Percentiles rank a stretch among this genome's conserved stretches.
phyloP scores from a whole-genome alignment of 2,113 vertebrate genomes.

The Lepisosteus osseus region DNA sequence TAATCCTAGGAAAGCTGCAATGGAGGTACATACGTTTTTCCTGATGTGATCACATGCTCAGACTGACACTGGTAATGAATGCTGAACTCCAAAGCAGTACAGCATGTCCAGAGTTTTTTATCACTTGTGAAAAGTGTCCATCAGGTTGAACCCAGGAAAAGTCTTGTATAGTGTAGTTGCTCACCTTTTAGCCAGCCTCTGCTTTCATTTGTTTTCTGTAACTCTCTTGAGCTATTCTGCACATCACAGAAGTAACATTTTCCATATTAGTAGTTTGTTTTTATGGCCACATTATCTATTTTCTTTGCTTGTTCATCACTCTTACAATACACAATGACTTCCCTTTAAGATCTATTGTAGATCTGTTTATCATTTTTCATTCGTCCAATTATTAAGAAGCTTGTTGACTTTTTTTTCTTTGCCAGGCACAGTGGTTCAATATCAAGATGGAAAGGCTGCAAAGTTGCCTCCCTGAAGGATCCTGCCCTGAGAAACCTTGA shows the following conservation, averaged over 20 bases:
- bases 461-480: slow-evolving; percentile 76
- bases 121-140: too few relatives aligned
- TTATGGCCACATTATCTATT: slow-evolving; percentile 10
- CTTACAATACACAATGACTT: slow-evolving; percentile 39
- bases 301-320: neutral
- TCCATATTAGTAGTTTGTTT: slow-evolving; percentile 32
- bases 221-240: slow-evolving; percentile 19
- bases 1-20: too few relatives aligned
- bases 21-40: too few relatives aligned
- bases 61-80: too few relatives aligned
- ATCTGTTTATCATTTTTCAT: slow-evolving; percentile 49
- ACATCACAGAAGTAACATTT: slow-evolving; percentile 8
- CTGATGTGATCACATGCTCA: too few relatives aligned
- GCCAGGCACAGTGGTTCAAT: slow-evolving; percentile 61
- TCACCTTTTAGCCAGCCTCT: too few relatives aligned
- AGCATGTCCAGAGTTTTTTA: too few relatives aligned
- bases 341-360: slow-evolving; percentile 44
- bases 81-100: too few relatives aligned
- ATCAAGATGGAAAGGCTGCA: slow-evolving; percentile 79
- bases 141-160: too few relatives aligned
- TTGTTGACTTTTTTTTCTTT: slow-evolving; percentile 48
- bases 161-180: too few relatives aligned
- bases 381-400: slow-evolving; percentile 72
- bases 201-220: neutral
- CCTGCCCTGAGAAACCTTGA: slow-evolving; percentile 80